Percentiles rank a stretch among this genome's conserved stretches.
Conservation (phyloP, 2,888 invertebrate genomes). For the Ceratothoa steindachneri region DNA sequence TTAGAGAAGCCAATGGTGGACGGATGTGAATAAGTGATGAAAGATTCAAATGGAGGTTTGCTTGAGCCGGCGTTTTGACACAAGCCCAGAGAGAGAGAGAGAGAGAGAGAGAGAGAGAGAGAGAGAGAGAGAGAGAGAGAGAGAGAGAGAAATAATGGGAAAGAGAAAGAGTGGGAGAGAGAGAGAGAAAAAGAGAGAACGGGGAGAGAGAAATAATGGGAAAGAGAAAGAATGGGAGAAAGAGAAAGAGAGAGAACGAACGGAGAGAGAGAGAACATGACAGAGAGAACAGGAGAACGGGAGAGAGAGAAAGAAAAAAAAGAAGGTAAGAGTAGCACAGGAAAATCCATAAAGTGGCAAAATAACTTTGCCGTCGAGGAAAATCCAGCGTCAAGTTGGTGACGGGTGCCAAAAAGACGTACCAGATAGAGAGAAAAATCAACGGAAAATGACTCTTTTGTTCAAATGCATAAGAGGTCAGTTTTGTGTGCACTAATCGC, state of each 20-base stretch:
- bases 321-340: not conserved
- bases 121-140: conserved; percentile 1
- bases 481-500: not conserved
- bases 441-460: conserved; percentile 1
- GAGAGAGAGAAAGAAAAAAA: not conserved
- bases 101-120: not conserved
- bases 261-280: too few relatives aligned
- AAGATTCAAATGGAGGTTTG: too few relatives aligned
- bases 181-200: not conserved
- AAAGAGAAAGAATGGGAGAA: not conserved
- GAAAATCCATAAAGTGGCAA: conserved; percentile 13
- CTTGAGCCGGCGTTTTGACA: too few relatives aligned
- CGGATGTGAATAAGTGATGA: too few relatives aligned
- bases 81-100: too few relatives aligned
- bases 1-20: too few relatives aligned
- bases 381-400: not conserved
- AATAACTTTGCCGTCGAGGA: conserved; percentile 8
- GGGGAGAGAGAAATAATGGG: not conserved
- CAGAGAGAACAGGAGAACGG: not conserved
- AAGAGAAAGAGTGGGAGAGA: not conserved
- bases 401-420: not conserved
- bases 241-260: not conserved
- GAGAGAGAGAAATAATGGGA: not conserved
- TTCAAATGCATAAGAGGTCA: not conserved
- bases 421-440: not conserved